phyloP scores from a whole-genome alignment of 2,113 vertebrate species.

The Hemicordylus capensis region DNA sequence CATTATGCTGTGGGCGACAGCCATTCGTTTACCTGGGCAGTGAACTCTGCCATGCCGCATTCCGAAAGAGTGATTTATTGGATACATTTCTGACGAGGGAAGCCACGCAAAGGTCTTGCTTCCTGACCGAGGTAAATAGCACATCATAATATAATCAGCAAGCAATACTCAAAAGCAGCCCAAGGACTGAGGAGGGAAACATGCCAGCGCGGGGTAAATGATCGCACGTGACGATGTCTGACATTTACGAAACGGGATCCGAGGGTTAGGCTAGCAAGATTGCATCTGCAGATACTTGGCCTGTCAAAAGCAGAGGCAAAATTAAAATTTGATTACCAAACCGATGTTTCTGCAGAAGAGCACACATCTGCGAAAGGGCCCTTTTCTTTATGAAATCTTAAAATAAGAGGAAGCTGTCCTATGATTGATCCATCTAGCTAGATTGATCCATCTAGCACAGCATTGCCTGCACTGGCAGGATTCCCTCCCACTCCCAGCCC shows the following conservation, averaged over 20 bases:
- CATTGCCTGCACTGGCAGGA: too few species aligned
- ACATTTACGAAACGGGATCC: neutral
- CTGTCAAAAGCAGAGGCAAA: neutral
- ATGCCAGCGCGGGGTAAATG: neutral
- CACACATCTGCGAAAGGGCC: neutral
- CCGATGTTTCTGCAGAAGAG: neutral
- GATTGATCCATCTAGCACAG: too few species aligned
- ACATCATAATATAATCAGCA: conserved; percentile 22
- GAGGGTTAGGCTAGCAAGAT: neutral
- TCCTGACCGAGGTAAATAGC: conserved; percentile 23
- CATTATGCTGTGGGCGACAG: neutral
- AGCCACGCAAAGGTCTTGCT: conserved; percentile 10
- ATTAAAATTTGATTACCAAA: neutral
- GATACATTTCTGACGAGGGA: conserved; percentile 17
- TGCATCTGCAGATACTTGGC: neutral
- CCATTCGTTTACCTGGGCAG: conserved; percentile 7
- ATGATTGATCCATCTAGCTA: too few species aligned
- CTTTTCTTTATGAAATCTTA: too few species aligned
- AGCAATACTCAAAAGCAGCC: neutral
- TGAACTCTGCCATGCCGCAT: conserved; percentile 1
- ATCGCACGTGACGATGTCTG: neutral
- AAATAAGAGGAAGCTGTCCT: too few species aligned
- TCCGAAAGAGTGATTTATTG: conserved; percentile 28
- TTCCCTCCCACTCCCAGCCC: too few species aligned
- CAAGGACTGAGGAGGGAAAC: neutral